Evolutionary conservation across 2,888 invertebrate genomes (phyloP).

Genomic region (Macrosoma leucophasiata): DNA sequence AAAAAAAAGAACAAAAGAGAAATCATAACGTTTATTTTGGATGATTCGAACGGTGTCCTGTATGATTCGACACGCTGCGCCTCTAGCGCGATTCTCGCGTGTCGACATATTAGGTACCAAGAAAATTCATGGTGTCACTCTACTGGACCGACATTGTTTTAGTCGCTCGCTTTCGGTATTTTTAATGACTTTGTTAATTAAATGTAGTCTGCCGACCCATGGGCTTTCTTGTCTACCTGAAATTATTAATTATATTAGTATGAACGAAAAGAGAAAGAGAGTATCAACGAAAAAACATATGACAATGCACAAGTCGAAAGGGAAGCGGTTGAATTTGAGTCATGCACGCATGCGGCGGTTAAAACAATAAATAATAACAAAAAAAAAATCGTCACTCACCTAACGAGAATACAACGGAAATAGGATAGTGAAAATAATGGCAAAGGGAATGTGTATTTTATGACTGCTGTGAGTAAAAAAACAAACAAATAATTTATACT

Average conservation of each 20-base stretch:
- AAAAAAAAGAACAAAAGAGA: constrained; percentile 62
- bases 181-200: constrained; percentile 56
- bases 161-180: constrained; percentile 52
- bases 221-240: constrained; percentile 73
- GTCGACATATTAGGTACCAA: constrained; percentile 21
- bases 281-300: constrained; percentile 39
- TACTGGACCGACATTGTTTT: constrained; percentile 44
- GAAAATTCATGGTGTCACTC: constrained; percentile 38
- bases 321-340: constrained; percentile 40
- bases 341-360: constrained; percentile 53
- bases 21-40: constrained; percentile 62
- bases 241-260: constrained; percentile 75
- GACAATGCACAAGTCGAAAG: constrained; percentile 44
- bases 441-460: constrained; percentile 22
- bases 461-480: constrained; percentile 30
- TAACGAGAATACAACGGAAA: constrained; percentile 27
- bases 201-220: constrained; percentile 71
- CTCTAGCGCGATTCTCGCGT: constrained; percentile 13
- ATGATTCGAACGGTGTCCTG: constrained; percentile 28
- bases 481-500: constrained; percentile 52
- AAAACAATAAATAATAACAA: constrained; percentile 20
- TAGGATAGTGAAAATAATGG: constrained; percentile 19
- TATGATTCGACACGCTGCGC: constrained; percentile 29
- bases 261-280: constrained; percentile 66
- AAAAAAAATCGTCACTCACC: constrained; percentile 46